Conservation (phyloP, 2,113 vertebrate genomes). For the Gnathonemus longibarbis region DNA sequence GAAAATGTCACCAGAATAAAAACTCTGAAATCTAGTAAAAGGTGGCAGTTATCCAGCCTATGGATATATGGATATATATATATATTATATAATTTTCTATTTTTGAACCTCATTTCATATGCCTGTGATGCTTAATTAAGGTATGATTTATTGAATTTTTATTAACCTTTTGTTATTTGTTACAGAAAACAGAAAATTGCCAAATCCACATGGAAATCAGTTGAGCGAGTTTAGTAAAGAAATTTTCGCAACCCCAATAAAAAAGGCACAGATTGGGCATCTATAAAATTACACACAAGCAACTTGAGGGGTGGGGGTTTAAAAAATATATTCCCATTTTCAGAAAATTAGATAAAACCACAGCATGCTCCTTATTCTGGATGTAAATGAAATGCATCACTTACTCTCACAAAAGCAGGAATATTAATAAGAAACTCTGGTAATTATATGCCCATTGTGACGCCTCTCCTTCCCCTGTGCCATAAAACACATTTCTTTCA, state of each 20-base stretch:
- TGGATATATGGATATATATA: no score
- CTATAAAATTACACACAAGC: background rate
- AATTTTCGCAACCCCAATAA: background rate
- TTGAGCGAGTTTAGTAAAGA: background rate
- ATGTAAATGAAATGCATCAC: background rate
- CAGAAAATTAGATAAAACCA: background rate
- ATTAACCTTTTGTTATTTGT: background rate
- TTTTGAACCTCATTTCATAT: background rate
- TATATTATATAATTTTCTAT: background rate
- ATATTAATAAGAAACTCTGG: background rate
- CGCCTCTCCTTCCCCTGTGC: background rate
- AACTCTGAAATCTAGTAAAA: background rate
- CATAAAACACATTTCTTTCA: background rate
- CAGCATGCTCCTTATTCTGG: background rate
- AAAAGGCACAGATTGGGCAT: background rate
- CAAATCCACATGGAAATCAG: background rate
- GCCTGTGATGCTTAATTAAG: background rate
- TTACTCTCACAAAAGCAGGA: background rate
- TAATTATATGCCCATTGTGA: background rate
- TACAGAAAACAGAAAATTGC: background rate
- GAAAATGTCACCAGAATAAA: background rate
- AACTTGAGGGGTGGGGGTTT: background rate
- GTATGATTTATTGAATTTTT: background rate
- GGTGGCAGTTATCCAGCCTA: no score
- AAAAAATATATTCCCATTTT: background rate